phyloP scores from a whole-genome alignment of 2,113 vertebrate genomes.

The Pseudonaja textilis region DNA sequence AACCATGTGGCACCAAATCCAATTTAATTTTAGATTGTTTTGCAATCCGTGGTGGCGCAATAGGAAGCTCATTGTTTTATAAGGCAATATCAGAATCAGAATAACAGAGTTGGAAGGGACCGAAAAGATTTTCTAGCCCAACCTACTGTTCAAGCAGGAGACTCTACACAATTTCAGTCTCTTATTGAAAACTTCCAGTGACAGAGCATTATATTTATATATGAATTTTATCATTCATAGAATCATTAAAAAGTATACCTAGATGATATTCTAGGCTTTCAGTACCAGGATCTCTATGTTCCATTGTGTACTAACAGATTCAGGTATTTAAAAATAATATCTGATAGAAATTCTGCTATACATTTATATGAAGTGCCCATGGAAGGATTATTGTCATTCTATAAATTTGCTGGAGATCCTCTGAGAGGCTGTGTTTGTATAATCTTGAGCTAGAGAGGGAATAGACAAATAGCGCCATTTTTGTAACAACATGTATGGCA shows the following conservation, averaged over 20 bases:
- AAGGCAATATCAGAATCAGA: not conserved
- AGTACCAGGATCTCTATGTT: not conserved
- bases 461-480: not conserved
- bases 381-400: not conserved
- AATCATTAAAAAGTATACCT: not conserved
- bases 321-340: not conserved
- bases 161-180: not conserved
- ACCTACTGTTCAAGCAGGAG: not conserved
- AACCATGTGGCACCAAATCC: not conserved
- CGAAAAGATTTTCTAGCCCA: not conserved
- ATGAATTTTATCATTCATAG: not conserved
- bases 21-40: not conserved
- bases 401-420: not conserved
- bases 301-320: slow-evolving; percentile 39
- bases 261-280: not conserved
- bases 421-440: not conserved
- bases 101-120: not conserved
- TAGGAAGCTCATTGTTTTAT: not conserved
- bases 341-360: accelerated
- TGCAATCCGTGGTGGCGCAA: not conserved
- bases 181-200: not conserved
- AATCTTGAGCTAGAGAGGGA: not conserved
- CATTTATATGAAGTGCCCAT: not conserved
- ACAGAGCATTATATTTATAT: not conserved
- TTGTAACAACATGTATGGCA: not conserved